Evolutionary conservation across 2,888 invertebrate species (phyloP).

Genomic region (Melanotus villosus): DNA sequence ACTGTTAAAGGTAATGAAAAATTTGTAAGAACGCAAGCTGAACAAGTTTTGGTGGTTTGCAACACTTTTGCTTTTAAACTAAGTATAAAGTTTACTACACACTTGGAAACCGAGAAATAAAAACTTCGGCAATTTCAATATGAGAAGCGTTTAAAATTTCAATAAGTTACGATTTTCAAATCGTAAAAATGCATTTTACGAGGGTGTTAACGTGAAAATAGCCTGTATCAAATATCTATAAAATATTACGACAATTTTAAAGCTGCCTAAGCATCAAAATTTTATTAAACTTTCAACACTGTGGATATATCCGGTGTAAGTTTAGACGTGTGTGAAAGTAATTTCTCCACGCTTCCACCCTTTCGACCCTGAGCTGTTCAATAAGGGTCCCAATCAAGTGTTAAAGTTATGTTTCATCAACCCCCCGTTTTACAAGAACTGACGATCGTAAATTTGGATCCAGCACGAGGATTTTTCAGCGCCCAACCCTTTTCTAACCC

Average conservation of each 20-base stretch:
- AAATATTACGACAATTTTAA: constrained; percentile 19
- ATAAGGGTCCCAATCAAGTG: constrained; percentile 18
- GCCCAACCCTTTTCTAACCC: constrained; percentile 16
- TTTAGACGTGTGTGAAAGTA: constrained; percentile 18
- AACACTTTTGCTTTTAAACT: background rate
- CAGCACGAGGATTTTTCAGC: constrained; percentile 19
- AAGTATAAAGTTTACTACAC: background rate
- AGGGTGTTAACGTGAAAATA: constrained; percentile 13
- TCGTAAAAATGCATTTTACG: constrained; percentile 23
- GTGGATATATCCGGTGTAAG: background rate
- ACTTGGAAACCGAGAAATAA: background rate
- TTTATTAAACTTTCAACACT: constrained; percentile 11
- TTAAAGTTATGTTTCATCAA: constrained; percentile 31
- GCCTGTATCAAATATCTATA: constrained; percentile 24
- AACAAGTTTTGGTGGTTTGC: no score
- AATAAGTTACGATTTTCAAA: constrained; percentile 13
- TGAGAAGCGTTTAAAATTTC: background rate
- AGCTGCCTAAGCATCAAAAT: constrained; percentile 16
- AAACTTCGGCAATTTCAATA: background rate
- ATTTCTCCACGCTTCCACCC: background rate
- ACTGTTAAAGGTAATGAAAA: no score
- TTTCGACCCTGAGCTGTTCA: background rate
- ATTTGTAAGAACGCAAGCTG: no score
- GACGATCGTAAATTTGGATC: constrained; percentile 25
- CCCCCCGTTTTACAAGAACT: constrained; percentile 14